A percentile compares a stretch with the other conserved stretches of the same genome.
Conservation (phyloP, 1,140 invertebrate species). For the Eumaeus atala region DNA sequence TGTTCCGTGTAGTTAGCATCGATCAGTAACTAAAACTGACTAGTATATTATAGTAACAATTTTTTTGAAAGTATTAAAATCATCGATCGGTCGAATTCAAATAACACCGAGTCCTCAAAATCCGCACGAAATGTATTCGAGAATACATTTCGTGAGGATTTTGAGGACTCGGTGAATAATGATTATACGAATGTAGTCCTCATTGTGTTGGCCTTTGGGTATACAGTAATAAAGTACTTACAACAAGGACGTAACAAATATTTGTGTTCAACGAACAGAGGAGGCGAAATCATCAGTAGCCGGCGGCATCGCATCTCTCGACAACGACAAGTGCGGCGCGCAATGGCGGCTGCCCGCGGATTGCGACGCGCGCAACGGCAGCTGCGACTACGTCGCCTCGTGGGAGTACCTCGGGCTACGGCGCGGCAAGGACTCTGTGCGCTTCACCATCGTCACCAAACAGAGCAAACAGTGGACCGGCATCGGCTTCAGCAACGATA, state of each 20-base stretch:
- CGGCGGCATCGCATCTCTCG: conserved; percentile 49
- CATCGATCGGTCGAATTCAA: too few species aligned
- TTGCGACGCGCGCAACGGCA: conserved; percentile 80
- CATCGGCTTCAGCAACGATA: conserved; percentile 92
- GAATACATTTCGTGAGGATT: too few species aligned
- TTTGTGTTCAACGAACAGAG: conserved; percentile 40
- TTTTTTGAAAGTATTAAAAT: too few species aligned
- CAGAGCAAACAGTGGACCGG: conserved; percentile 93
- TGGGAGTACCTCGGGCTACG: conserved; percentile 87
- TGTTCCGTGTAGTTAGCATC: too few species aligned
- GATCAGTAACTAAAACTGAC: too few species aligned
- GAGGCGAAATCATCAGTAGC: conserved; percentile 50
- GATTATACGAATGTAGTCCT: too few species aligned
- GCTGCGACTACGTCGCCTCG: conserved; percentile 87
- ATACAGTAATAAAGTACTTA: too few species aligned
- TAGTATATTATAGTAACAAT: too few species aligned
- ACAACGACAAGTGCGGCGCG: conserved; percentile 79
- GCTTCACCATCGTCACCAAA: conserved; percentile 90
- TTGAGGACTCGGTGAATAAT: too few species aligned
- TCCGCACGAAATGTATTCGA: too few species aligned
- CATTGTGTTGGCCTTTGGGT: too few species aligned
- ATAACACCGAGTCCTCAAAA: too few species aligned
- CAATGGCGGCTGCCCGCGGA: conserved; percentile 85
- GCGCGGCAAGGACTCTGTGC: conserved; percentile 82
- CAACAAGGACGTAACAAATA: neutral